phyloP scores from a whole-genome alignment of 2,113 vertebrate species.

The Raja brachyura region DNA sequence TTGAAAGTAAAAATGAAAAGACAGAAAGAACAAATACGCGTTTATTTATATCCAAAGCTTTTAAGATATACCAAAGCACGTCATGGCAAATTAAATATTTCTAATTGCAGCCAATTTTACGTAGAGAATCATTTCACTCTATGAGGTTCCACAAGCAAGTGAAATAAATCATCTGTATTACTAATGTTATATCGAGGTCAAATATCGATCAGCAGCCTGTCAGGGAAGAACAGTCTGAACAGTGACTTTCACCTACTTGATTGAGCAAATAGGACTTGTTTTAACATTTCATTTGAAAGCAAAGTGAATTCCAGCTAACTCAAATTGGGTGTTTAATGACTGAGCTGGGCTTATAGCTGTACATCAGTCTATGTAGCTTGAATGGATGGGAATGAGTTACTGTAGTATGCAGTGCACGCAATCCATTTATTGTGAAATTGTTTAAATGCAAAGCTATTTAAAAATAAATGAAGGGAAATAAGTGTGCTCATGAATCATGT shows the following conservation, averaged over 20 bases:
- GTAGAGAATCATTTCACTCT: too few relatives aligned
- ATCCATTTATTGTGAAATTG: neutral
- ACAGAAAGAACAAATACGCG: neutral
- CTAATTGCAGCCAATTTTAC: too few relatives aligned
- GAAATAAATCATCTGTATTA: too few relatives aligned
- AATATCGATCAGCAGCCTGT: neutral
- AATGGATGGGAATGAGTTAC: too few relatives aligned
- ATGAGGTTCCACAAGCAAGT: too few relatives aligned
- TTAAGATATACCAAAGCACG: neutral
- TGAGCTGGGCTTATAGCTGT: neutral
- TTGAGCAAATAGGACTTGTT: too few relatives aligned
- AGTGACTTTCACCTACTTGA: neutral
- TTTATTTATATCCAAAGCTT: neutral
- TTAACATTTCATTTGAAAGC: too few relatives aligned
- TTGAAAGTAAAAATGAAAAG: neutral
- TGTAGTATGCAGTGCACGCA: neutral
- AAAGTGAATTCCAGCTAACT: neutral
- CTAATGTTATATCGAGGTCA: too few relatives aligned
- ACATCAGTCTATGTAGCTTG: neutral
- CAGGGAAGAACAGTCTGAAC: too few relatives aligned
- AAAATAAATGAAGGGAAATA: neutral
- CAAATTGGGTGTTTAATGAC: neutral
- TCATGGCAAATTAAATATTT: too few relatives aligned
- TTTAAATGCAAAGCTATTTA: neutral
- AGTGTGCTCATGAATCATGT: neutral